Conservation (phyloP, 2,797 vertebrate species). For the Lepidocolaptes lacrymiger region DNA sequence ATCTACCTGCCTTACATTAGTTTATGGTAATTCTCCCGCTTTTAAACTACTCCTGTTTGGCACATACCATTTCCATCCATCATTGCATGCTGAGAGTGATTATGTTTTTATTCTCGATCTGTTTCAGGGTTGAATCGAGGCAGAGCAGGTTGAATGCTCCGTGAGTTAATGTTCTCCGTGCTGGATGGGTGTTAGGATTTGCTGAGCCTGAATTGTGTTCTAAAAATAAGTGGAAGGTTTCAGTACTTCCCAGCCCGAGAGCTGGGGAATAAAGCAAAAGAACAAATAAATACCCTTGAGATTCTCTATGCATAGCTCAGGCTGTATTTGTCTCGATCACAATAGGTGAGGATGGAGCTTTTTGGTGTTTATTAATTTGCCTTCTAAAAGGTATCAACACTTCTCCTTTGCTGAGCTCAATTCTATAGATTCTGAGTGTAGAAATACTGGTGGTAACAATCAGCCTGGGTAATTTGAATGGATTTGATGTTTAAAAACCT, state of each 20-base stretch:
- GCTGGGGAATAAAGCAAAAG: not conserved
- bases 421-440: not conserved
- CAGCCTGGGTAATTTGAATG: not conserved
- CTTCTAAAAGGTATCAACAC: not conserved
- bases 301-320: not conserved
- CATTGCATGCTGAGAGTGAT: not conserved
- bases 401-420: not conserved
- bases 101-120: slow-evolving; percentile 28
- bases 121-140: slow-evolving; percentile 10
- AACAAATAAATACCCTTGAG: not conserved
- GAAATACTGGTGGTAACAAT: not conserved
- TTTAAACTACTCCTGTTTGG: not conserved
- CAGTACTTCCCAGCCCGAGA: not conserved
- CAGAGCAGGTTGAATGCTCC: not conserved
- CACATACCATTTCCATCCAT: slow-evolving; percentile 14
- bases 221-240: not conserved
- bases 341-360: not conserved
- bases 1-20: not conserved
- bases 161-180: slow-evolving; percentile 2
- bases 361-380: not conserved
- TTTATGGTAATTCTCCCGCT: not conserved
- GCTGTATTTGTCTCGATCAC: not conserved
- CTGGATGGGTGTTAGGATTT: not conserved
- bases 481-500: not conserved
- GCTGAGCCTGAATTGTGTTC: not conserved